Conservation (phyloP, 2,797 vertebrate genomes). For the Hydrocynus forskahlii region DNA sequence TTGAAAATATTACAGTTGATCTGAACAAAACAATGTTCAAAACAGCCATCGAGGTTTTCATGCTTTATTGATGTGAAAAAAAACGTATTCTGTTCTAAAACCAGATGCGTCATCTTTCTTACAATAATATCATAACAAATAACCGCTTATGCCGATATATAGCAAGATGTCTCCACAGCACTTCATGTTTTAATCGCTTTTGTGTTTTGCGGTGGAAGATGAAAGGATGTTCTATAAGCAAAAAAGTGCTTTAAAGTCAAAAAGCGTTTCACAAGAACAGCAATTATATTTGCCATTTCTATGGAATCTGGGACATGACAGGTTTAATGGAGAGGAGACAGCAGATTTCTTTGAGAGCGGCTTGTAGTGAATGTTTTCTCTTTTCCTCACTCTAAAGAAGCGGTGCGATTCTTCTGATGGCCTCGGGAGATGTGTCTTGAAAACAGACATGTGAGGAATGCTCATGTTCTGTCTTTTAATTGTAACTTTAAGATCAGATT, state of each 20-base stretch:
- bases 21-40: not conserved
- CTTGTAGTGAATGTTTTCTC: conserved; percentile 5
- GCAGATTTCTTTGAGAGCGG: conserved; percentile 9
- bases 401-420: not conserved
- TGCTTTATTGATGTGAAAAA: not conserved
- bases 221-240: not conserved
- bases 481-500: conserved; percentile 45
- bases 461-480: conserved; percentile 38
- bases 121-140: not conserved
- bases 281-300: not conserved
- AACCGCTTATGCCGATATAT: not conserved
- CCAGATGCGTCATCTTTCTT: not conserved
- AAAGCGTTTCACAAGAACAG: not conserved
- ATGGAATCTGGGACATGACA: not conserved
- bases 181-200: not conserved
- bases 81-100: not conserved
- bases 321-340: conserved; percentile 26
- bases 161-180: not conserved
- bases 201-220: not conserved
- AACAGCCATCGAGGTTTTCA: conserved; percentile 1
- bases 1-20: not conserved
- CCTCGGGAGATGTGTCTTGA: conserved; percentile 39
- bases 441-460: conserved; percentile 34
- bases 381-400: conserved; percentile 26
- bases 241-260: conserved; percentile 2